phyloP scores from a whole-genome alignment of 2,113 vertebrate genomes.

The Sylvietta virens region DNA sequence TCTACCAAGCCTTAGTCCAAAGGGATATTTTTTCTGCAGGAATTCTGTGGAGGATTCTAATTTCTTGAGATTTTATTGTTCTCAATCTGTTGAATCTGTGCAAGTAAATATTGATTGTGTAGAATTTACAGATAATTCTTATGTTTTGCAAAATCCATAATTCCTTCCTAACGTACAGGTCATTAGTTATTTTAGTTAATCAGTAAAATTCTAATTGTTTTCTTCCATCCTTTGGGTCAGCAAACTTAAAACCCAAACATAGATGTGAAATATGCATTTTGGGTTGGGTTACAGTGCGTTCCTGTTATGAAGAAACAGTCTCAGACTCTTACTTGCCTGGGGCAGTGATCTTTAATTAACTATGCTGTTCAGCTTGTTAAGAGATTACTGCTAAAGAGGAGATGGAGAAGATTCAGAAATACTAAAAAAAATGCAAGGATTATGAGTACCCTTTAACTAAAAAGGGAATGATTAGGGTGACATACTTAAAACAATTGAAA shows the following conservation, averaged over 20 bases:
- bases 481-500: neutral
- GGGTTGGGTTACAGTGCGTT: neutral
- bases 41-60: neutral
- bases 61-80: neutral
- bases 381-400: neutral
- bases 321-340: neutral
- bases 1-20: neutral
- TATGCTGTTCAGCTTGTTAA: accelerated
- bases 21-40: neutral
- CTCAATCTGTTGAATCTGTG: neutral
- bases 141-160: neutral
- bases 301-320: neutral
- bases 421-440: neutral
- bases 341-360: neutral
- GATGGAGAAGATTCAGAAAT: neutral
- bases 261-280: neutral
- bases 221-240: neutral
- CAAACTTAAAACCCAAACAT: neutral
- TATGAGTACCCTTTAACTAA: neutral
- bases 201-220: neutral
- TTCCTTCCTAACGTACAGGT: neutral
- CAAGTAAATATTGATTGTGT: neutral
- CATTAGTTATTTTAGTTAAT: neutral
- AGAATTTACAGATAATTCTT: neutral
- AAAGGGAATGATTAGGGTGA: neutral